phyloP scores from a whole-genome alignment of 2,888 invertebrate species.

The Limnephilus auricula region DNA sequence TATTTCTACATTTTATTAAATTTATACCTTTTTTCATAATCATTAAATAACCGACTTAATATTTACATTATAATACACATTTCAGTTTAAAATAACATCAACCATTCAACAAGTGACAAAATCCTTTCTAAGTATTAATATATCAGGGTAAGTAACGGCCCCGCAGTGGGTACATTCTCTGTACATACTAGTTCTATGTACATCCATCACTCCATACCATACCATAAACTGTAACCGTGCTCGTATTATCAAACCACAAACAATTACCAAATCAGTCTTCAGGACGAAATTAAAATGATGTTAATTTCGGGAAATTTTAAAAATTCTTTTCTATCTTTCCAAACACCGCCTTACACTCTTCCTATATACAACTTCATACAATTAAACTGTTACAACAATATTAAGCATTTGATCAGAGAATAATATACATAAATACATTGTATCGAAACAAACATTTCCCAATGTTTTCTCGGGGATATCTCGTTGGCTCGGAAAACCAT shows the following conservation, averaged over 20 bases:
- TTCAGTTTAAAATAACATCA: constrained; percentile 47
- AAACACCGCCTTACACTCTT: background rate
- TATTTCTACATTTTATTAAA: constrained; percentile 30
- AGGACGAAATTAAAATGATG: constrained; percentile 27
- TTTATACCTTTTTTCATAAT: constrained; percentile 10
- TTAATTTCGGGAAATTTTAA: constrained; percentile 38
- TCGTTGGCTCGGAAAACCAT: background rate
- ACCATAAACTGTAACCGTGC: background rate
- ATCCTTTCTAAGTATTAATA: constrained; percentile 42
- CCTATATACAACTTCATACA: constrained; percentile 19
- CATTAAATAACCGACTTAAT: constrained; percentile 47
- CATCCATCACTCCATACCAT: background rate
- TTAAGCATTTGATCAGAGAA: constrained; percentile 39
- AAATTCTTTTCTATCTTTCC: background rate
- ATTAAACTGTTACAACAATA: constrained; percentile 18
- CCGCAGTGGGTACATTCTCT: background rate
- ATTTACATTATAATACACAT: constrained; percentile 48
- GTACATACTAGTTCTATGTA: background rate
- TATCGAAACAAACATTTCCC: background rate
- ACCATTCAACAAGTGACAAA: constrained; percentile 53
- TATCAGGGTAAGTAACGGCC: background rate
- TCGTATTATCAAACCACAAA: constrained; percentile 43
- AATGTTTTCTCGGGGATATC: background rate
- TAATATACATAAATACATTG: constrained; percentile 9
- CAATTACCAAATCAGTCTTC: constrained; percentile 51